These are phyloP conservation scores for Clarias gariepinus DNA, from an alignment of 2,113 vertebrate genomes.

Conservation along the genomic window DNA sequence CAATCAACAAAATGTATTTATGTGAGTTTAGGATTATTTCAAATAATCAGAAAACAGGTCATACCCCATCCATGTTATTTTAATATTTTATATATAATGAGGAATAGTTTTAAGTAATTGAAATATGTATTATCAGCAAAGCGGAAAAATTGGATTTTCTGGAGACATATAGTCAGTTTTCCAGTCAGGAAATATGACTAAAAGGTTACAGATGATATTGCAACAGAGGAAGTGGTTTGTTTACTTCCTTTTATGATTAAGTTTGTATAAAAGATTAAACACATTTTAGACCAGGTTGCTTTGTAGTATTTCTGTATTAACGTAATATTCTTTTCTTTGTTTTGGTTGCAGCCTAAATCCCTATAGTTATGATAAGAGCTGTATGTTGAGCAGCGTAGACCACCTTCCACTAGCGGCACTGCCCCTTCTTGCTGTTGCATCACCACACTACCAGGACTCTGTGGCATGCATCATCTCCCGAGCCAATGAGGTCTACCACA, in stretches of 20 bases:
- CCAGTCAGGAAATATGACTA: background rate
- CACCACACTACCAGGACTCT: constrained; percentile 92
- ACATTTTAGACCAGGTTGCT: background rate
- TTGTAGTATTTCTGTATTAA: background rate
- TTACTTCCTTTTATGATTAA: constrained; percentile 24
- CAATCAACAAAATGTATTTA: too few species aligned
- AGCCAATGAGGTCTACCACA: constrained; percentile 89
- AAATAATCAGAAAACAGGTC: too few species aligned
- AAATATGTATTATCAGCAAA: background rate
- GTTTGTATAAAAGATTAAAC: background rate
- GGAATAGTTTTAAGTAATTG: background rate
- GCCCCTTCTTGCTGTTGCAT: constrained; percentile 90
- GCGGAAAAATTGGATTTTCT: background rate
- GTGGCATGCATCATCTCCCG: constrained; percentile 87
- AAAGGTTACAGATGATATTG: background rate
- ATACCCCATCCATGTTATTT: too few species aligned
- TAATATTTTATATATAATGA: background rate
- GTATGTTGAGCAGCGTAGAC: constrained; percentile 84
- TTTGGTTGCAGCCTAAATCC: constrained; percentile 82
- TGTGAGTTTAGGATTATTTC: too few species aligned
- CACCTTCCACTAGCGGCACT: constrained; percentile 80
- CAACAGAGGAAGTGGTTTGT: constrained; percentile 25
- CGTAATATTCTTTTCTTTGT: constrained; percentile 12
- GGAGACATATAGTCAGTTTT: background rate
- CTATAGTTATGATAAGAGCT: constrained; percentile 92